Base-by-base conservation (phyloP, 2,888 invertebrate species). In the Andrena dorsata region DNA sequence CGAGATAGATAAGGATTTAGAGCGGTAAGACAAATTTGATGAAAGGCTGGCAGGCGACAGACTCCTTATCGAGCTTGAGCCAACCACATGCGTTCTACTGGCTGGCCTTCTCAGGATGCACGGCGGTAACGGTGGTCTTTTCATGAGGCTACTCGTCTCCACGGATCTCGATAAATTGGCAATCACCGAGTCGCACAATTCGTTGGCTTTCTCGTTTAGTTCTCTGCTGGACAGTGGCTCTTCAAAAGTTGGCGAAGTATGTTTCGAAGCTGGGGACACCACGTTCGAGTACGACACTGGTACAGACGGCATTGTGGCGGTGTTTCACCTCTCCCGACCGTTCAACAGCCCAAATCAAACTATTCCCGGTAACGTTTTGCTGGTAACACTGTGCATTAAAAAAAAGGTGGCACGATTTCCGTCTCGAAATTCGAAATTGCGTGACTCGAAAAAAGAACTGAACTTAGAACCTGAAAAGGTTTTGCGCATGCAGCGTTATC, bases 21-120 rank as follows among this genome's bases (percentile, higher is more conserved):
- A 76, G 7, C 84, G 77, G n/a, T 76, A 82, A 0, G 88, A 87
- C 0, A 70, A 20, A 28, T 58, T 85, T 8, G 88, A 88, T 0
- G 89, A 82, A 0, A 88, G 8, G 13, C 89, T 88, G 56, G 79
- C 77, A 0, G 88, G 88, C 10, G 88, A 88, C 0, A 89, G 86
- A 41, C 88, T 88, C 8, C 88, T 77, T 1, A 56, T 79, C 30
- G 51, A 49, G 20, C 3, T 60, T 16, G 65, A 32, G 51, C 63
- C 51, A 1, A 65, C 58, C 2, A 65, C 0, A 49, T 80, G 70
- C 0, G 77, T 6, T 32, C 79, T 85, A 49, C 76, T 86, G 1
- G 32, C 0, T 1, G 86, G 76, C 70, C 80, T 84, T 16, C 69
- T 78, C 0, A 63, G 23, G 5, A 56, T 26, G 28, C 6, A 63